Base-by-base conservation (phyloP, 2,113 vertebrate genomes). In the Epinephelus fuscoguttatus region DNA sequence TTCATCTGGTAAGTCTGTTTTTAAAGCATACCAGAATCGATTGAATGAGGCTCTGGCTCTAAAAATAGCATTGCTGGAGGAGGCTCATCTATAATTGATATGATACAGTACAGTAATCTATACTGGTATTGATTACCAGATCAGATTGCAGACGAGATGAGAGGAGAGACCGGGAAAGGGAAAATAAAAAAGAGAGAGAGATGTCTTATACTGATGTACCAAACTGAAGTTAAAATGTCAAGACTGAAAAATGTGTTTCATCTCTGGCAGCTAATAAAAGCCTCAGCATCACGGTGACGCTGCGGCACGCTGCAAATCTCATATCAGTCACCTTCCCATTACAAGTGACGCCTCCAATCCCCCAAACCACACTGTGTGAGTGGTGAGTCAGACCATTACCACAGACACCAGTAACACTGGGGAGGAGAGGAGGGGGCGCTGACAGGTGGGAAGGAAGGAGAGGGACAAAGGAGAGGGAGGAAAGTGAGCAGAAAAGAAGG, bases 11-110 rank as follows among this genome's bases (percentile, higher is more conserved):
- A 66, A 66, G 7, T 40, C 61, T 42, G 59, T 37, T 57, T 53
- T 78, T 50, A 27, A 63, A 56, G 13, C 50, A 42, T 3, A 50
- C 18, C 23, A 47, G 18, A 61, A 73, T 77, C 21, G 1, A 79
- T 79, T 8, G 9, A 45, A 49, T 18, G 42, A 75, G 60, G 64
- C 59, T 55, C 49, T 23, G 53, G n/a, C 2, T 85, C 87, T 87
- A 91, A 89, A 89, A 90, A 90, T 88, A 91, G 59, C 78, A 6
- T 55, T 17, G 45, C 78, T 80, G 67, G 53, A 82, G 72, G 61
- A 37, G 49, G 60, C 85, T 84, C 89, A 90, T 92, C 72, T 80
- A 89, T 92, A 84, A 91, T 89, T 84, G 68, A 93, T 83, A 78
- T 8, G 25, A 52, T 62, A 56, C 57, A 74, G 56, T 45, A 66